Base-by-base conservation (phyloP, 2,797 vertebrate species). In the Tachyglossus aculeatus region DNA sequence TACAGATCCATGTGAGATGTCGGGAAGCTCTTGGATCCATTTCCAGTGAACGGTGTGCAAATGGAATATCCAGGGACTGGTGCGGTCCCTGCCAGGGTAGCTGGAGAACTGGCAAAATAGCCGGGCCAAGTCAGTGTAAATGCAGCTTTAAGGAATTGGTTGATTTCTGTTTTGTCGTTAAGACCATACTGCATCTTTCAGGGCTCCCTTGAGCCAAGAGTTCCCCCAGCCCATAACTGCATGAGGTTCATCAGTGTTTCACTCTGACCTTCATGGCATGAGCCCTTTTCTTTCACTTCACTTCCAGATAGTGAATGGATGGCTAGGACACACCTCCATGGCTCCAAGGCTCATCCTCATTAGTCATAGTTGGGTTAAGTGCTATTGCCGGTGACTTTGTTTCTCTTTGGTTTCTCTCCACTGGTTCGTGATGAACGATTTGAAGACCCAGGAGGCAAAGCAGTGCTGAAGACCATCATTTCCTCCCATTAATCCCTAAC, bases 401-500 rank as follows among this genome's bases (percentile, higher is more conserved):
- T 1, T 51, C 14, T 57, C 22, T 0, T 25, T 36, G 19, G n/a
- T 52, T 63, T 73, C 50, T n/a, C 58, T 34, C 45, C n/a, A 21
- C 59, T 9, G 9, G 60, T 14, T 32, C 0, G 1, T 37, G 8
- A 5, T 39, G 9, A 41, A 15, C 4, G 21, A 32, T 34, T 36
- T 29, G 9, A 34, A 38, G 54, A 50, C 36, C 31, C 58, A 24
- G 63, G 41, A 9, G 38, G 32, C 0, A 16, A 67, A 54, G 2
- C 25, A 4, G 22, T 50, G n/a, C 11, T 16, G 33, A 15, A 16
- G 71, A 31, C 21, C 61, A 10, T 5, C 57, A n/a, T 67, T 45
- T 54, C 27, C 31, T 70, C 34, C 31, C 37, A 53, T 43, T 33
- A 41, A 61, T 57, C 54, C 38, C 45, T 62, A 18, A 29, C 53